Evolutionary conservation across 2,113 vertebrate species (phyloP).

Genomic region (Tursiops truncatus): DNA sequence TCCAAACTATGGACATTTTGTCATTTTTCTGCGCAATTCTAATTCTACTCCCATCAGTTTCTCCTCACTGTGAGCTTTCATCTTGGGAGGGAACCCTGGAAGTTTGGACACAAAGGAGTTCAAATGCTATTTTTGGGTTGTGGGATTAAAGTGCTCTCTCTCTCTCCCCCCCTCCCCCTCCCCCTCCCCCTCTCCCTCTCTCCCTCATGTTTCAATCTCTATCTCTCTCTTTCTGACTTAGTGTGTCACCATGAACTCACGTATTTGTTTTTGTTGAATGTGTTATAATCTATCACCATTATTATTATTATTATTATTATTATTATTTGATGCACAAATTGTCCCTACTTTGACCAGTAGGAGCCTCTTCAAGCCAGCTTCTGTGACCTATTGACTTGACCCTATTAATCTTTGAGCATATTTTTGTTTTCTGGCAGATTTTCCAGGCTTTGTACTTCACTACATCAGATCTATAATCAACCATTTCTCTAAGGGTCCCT

Average conservation of each 20-base stretch:
- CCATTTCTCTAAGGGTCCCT: not conserved
- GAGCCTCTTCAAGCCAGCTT: not conserved
- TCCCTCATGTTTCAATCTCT: not conserved
- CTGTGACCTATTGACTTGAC: not conserved
- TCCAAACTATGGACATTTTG: not conserved
- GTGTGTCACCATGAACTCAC: not conserved
- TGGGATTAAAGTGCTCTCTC: not conserved
- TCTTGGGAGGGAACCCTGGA: not conserved
- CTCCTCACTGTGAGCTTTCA: not conserved
- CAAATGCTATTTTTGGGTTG: not conserved
- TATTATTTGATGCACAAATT: not conserved
- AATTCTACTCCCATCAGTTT: not conserved
- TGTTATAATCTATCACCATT: not conserved
- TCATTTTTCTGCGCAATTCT: not conserved
- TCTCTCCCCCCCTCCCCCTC: not conserved
- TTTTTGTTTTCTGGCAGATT: not conserved
- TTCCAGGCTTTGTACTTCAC: not conserved
- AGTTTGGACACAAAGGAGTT: not conserved
- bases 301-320: not conserved
- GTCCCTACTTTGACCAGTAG: not conserved
- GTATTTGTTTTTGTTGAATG: not conserved
- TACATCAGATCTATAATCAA: not conserved
- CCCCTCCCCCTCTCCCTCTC: fast-evolving
- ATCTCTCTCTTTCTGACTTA: not conserved
- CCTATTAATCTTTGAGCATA: not conserved